Evolutionary conservation across 2,113 vertebrate species (phyloP), one percentile per base, ranked within the genome.

Genomic region (Brienomyrus brachyistius): DNA sequence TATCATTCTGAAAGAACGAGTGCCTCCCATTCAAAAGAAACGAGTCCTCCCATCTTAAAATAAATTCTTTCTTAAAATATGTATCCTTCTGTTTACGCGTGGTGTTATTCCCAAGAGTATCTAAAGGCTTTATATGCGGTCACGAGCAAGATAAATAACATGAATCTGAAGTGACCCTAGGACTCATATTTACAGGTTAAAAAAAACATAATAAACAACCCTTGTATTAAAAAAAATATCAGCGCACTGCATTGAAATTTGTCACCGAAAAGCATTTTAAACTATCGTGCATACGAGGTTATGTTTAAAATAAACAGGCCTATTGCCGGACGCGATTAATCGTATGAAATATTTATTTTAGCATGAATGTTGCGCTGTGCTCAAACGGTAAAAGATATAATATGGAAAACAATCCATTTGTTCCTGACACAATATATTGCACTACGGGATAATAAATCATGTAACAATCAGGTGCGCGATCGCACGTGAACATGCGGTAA

Each of bases 1-100:
- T 10, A 52, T 84, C 21, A 86, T 45, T 91, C 88, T 89, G 70
- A 90, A 92, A 91, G 35, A 59, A 74, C 74, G 52, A 85, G 51
- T 88, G 88, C 82, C 84, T 85, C 50, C 43, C 82, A 88, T 88
- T 86, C 47, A 88, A 80, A 83, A 51, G 17, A 15, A 52, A 80
- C 47, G 54, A n/a, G 80, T 27, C 8, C 85, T 40, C 70, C 19
- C 31, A 21, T 89, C 52, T 59, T 52, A 88, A 89, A 85, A 88
- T 74, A 21, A 35, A 8, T 43, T 27, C 82, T 77, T 87, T 84
- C 51, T 84, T 85, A 15, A 21, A 50, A 86, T 43, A 21, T 27
- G 5, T 13, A 11, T 84, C 50, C 17, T 43, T 56, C 70, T 43
- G 7, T 52, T 35, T 54, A 2, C 15, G n/a, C 35, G 23, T 59